phyloP scores from a whole-genome alignment of 2,797 vertebrate species.

The Lagodon rhomboides region DNA sequence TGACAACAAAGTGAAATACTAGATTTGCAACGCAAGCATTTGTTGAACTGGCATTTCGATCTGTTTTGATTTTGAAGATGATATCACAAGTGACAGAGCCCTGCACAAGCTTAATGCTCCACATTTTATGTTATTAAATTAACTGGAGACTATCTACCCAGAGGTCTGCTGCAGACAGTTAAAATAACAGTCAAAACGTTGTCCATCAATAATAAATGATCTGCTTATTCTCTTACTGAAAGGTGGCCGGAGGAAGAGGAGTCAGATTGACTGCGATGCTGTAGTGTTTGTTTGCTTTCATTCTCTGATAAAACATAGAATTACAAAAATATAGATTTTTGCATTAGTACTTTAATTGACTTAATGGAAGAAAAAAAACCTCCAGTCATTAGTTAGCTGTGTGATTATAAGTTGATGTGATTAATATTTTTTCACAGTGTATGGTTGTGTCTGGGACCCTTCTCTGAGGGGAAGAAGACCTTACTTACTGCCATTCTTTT shows the following conservation, averaged over 20 bases:
- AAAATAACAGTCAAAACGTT: constrained; percentile 34
- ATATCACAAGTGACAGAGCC: constrained; percentile 8
- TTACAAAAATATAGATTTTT: constrained; percentile 29
- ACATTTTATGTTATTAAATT: constrained; percentile 31
- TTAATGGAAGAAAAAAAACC: constrained; percentile 8
- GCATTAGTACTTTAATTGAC: constrained; percentile 27
- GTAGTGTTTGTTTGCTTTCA: constrained; percentile 26
- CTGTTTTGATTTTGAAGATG: constrained; percentile 35
- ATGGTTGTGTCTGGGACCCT: constrained; percentile 21
- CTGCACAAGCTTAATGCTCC: constrained; percentile 46
- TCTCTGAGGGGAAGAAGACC: constrained; percentile 34
- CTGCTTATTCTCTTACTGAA: constrained; percentile 33
- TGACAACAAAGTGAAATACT: background rate
- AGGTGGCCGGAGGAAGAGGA: constrained; percentile 11
- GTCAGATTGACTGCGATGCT: constrained; percentile 31
- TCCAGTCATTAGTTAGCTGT: constrained; percentile 26
- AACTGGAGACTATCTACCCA: background rate
- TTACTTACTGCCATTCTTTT: constrained; percentile 57
- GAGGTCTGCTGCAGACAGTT: constrained; percentile 24
- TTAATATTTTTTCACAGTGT: constrained; percentile 51
- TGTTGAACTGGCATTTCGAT: constrained; percentile 36
- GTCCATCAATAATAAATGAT: constrained; percentile 39
- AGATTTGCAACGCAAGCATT: background rate
- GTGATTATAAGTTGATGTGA: constrained; percentile 45
- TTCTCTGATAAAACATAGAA: constrained; percentile 20